A percentile compares a stretch with the other conserved stretches of the same genome.
These are phyloP conservation scores for Lochmaea capreae DNA, from an alignment of 2,888 invertebrate species.

Conservation along the genomic window DNA sequence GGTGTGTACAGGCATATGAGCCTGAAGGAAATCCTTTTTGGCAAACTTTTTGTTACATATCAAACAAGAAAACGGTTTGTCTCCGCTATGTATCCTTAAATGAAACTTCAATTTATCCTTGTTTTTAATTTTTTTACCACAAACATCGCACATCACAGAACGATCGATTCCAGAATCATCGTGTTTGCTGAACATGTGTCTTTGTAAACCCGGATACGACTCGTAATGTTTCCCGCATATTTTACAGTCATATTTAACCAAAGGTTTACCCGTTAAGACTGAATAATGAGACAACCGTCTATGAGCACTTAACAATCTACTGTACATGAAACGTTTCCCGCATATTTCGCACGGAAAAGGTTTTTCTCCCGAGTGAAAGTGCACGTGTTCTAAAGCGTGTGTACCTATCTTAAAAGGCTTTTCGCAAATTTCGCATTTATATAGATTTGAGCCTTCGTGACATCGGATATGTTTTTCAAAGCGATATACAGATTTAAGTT, in stretches of 20 bases:
- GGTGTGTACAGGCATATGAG: conserved; percentile 55
- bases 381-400: conserved; percentile 57
- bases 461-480: conserved; percentile 61
- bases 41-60: conserved; percentile 71
- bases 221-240: conserved; percentile 66
- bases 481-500: conserved; percentile 56
- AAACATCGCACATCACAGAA: conserved; percentile 62
- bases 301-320: conserved; percentile 67
- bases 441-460: conserved; percentile 55
- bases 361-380: conserved; percentile 61
- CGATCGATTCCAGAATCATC: conserved; percentile 63
- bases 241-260: conserved; percentile 64
- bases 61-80: conserved; percentile 70
- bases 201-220: conserved; percentile 58
- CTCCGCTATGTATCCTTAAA: conserved; percentile 72
- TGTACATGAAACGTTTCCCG: conserved; percentile 67
- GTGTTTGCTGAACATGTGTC: conserved; percentile 62
- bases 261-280: conserved; percentile 57
- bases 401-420: conserved; percentile 52
- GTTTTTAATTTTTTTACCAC: conserved; percentile 57
- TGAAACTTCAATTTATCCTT: conserved; percentile 63
- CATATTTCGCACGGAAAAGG: conserved; percentile 69
- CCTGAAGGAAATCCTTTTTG: conserved; percentile 61
- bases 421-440: conserved; percentile 43
- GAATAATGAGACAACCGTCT: conserved; percentile 66